These are phyloP conservation scores for Lithophane leautieri DNA, from an alignment of 2,888 invertebrate genomes.

Conservation along the genomic window DNA sequence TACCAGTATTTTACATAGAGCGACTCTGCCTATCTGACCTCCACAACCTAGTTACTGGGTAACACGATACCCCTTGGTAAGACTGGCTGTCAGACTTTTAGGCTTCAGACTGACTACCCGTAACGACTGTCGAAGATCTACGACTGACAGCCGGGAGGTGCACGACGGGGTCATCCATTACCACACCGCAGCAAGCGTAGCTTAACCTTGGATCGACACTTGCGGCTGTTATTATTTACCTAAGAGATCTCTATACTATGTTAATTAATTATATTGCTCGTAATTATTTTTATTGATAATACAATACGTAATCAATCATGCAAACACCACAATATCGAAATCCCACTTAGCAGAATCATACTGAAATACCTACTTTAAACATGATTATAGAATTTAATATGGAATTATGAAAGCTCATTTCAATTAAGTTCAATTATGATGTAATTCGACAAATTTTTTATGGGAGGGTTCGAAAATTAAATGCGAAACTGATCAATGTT, in stretches of 20 bases:
- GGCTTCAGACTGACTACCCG: neutral
- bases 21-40: neutral
- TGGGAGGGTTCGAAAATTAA: slow-evolving; percentile 30
- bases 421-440: slow-evolving; percentile 57
- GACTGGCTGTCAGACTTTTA: neutral
- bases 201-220: neutral
- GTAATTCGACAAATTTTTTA: slow-evolving; percentile 54
- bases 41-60: neutral
- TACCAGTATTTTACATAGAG: neutral
- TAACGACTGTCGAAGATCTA: neutral
- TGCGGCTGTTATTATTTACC: neutral
- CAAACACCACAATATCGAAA: slow-evolving; percentile 15
- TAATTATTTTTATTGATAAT: neutral
- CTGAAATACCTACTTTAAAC: slow-evolving; percentile 43
- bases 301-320: neutral
- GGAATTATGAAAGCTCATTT: slow-evolving; percentile 57
- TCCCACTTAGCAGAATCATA: neutral
- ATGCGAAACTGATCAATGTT: slow-evolving; percentile 45
- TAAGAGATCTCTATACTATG: neutral
- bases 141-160: neutral
- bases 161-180: neutral
- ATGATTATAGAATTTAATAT: slow-evolving; percentile 51
- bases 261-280: neutral
- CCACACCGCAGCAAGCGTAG: neutral
- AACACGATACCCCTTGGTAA: neutral